These are phyloP conservation scores for Myiotriccus ornatus DNA, from an alignment of 2,797 vertebrate species.

Conservation along the genomic window DNA sequence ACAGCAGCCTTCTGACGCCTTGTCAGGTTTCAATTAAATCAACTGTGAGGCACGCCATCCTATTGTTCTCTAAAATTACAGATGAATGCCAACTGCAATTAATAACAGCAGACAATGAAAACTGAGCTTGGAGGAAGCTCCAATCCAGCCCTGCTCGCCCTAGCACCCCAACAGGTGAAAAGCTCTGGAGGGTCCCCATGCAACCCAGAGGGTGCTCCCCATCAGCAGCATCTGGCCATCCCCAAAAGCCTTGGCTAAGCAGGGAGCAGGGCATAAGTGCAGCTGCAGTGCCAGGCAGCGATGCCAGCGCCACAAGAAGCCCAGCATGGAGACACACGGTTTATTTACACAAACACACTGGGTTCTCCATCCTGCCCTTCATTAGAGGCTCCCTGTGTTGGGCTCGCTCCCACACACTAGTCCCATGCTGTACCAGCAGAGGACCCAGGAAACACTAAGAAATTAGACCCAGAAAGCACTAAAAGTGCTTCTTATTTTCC, in stretches of 20 bases:
- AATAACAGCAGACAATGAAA: constrained; percentile 39
- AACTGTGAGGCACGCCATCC: constrained; percentile 48
- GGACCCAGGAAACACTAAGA: background rate
- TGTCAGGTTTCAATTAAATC: constrained; percentile 65
- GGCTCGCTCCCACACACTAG: background rate
- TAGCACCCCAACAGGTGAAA: background rate
- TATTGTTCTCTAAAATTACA: constrained; percentile 59
- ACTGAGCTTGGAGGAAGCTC: background rate
- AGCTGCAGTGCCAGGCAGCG: background rate
- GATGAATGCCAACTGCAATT: constrained; percentile 36
- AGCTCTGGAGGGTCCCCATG: background rate
- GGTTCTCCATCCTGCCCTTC: background rate
- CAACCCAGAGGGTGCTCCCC: background rate
- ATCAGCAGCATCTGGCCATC: background rate
- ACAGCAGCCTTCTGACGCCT: background rate
- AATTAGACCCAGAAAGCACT: background rate
- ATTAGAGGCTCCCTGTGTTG: background rate
- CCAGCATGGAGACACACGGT: background rate
- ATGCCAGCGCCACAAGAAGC: background rate
- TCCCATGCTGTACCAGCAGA: background rate
- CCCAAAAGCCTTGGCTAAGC: background rate
- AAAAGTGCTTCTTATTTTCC: background rate
- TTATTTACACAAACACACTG: background rate
- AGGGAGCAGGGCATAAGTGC: background rate
- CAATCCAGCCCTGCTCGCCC: background rate